A percentile compares a stretch with the other conserved stretches of the same genome.
These are phyloP conservation scores for Drosophila serrata DNA, from an alignment of 1,140 invertebrate species.

Conservation along the genomic window DNA sequence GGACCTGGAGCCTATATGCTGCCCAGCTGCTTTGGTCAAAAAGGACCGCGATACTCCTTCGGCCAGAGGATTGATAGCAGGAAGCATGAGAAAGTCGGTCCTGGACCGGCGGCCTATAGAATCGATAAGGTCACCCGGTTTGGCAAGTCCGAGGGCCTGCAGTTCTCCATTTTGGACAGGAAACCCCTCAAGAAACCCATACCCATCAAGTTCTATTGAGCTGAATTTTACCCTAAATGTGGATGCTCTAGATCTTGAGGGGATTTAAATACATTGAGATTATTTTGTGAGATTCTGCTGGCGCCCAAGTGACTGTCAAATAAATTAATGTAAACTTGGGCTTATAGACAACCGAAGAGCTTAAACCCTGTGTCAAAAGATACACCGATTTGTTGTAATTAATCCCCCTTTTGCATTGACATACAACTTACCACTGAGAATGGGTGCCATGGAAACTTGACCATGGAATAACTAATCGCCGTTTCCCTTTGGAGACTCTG, in stretches of 20 bases:
- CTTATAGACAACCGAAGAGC: background rate
- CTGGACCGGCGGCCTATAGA: constrained; percentile 44
- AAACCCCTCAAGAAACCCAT: constrained; percentile 9
- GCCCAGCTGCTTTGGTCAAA: constrained; percentile 29
- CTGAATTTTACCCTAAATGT: background rate
- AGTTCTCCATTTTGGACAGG: constrained; percentile 27
- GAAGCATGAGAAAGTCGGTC: constrained; percentile 9
- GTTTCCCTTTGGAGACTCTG: constrained; percentile 13
- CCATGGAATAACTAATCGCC: constrained; percentile 14
- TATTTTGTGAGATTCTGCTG: background rate
- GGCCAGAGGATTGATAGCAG: constrained; percentile 13
- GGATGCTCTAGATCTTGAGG: background rate
- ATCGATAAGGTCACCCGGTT: constrained; percentile 42
- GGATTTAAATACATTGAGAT: background rate
- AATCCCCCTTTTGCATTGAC: constrained; percentile 19
- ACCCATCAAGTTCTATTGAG: constrained; percentile 1
- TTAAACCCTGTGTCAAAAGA: background rate
- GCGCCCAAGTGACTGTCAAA: constrained; percentile 1
- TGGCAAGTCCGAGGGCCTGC: constrained; percentile 19
- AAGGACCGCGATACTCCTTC: constrained; percentile 30
- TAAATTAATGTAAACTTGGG: constrained; percentile 3
- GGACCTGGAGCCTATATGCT: constrained; percentile 45
- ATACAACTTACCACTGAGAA: constrained; percentile 23
- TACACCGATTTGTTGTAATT: constrained; percentile 10
- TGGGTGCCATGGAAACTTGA: constrained; percentile 29